phyloP scores from a whole-genome alignment of 1,140 invertebrate species.

The Frieseomelitta varia region DNA sequence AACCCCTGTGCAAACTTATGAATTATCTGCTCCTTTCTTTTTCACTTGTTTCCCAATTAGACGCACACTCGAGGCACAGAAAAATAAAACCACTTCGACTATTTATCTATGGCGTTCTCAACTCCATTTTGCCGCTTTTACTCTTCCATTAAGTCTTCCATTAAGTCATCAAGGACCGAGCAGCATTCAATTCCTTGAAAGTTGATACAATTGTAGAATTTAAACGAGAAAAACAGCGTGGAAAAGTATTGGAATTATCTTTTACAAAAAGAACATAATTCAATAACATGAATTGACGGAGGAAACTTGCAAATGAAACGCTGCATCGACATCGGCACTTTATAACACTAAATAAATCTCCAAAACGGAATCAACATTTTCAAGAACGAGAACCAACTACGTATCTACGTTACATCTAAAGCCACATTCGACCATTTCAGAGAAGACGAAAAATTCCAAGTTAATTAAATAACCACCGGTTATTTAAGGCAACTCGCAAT shows the following conservation, averaged over 20 bases:
- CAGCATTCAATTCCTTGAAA: no score
- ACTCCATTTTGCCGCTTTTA: neutral
- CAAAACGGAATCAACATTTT: no score
- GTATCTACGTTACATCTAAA: neutral
- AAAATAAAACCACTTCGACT: neutral
- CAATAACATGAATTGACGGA: no score
- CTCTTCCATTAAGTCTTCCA: neutral
- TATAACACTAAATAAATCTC: neutral
- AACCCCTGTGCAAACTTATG: slow-evolving; percentile 1
- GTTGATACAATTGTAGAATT: no score
- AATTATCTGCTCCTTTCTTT: slow-evolving; percentile 53
- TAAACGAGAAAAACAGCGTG: no score
- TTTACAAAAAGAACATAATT: no score
- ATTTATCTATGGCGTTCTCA: neutral
- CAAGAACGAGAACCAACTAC: neutral
- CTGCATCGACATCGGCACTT: no score
- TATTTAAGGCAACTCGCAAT: neutral
- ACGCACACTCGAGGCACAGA: neutral
- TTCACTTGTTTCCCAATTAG: neutral
- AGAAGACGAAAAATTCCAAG: neutral
- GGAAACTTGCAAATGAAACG: no score
- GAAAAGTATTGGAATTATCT: no score
- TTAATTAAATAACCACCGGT: slow-evolving; percentile 15
- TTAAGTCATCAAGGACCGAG: neutral
- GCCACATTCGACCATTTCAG: neutral